Evolutionary conservation across 2,888 invertebrate genomes (phyloP).

Genomic region (Acleris holmiana): DNA sequence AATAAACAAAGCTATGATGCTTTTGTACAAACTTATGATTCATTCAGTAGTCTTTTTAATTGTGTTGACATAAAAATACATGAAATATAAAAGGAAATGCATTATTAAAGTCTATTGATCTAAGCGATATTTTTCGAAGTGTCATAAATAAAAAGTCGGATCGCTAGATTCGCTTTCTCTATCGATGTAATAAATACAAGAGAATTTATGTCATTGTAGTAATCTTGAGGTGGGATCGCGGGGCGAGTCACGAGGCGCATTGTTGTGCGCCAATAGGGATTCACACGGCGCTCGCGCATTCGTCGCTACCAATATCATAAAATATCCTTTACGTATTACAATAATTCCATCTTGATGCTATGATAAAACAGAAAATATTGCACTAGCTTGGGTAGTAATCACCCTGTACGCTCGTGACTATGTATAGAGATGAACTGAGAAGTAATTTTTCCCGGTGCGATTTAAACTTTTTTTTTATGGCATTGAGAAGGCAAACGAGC

Average conservation of each 20-base stretch:
- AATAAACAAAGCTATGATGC: slow-evolving; percentile 1
- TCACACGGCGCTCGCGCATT: slow-evolving; percentile 69
- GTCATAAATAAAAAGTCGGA: slow-evolving; percentile 46
- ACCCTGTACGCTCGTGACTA: neutral
- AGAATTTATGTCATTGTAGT: slow-evolving; percentile 76
- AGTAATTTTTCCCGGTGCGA: neutral
- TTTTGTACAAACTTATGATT: no score
- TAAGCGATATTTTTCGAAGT: slow-evolving; percentile 40
- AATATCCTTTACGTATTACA: slow-evolving; percentile 58
- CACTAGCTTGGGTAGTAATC: slow-evolving; percentile 6
- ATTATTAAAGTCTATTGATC: neutral
- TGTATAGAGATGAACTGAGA: neutral
- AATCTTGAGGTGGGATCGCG: slow-evolving; percentile 75
- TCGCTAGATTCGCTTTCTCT: slow-evolving; percentile 48
- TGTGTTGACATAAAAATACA: no score
- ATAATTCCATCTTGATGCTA: slow-evolving; percentile 61
- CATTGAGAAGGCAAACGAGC: no score
- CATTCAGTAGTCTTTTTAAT: no score
- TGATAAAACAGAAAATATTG: slow-evolving; percentile 19
- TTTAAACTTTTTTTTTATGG: no score
- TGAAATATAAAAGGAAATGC: no score
- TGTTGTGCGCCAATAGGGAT: slow-evolving; percentile 69
- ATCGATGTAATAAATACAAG: slow-evolving; percentile 77
- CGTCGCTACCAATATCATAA: slow-evolving; percentile 60
- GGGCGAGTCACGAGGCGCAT: slow-evolving; percentile 74